Evolutionary conservation across 1,140 invertebrate species (phyloP), one percentile per base, ranked within the genome.

Genomic region (Tribolium castaneum): DNA sequence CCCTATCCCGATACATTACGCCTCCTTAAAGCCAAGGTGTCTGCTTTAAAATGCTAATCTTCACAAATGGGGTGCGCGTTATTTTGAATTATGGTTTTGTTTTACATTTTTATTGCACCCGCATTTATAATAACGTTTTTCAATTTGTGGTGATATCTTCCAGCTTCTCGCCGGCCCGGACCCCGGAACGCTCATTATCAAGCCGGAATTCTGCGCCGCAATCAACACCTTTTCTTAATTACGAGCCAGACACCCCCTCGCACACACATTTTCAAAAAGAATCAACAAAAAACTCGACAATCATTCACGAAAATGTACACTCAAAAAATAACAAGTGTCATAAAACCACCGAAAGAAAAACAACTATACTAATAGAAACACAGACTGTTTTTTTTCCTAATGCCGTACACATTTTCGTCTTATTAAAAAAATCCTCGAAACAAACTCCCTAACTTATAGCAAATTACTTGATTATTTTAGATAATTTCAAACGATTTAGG

Each of bases 31-130:
- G 83, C 82, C 80, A 86, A 86, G 85, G 84, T 86, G 85, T 86
- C 84, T 85, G 84, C 82, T 86, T 85, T 86, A 86, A 85, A 86
- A 86, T 86, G 85, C 85, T 86, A 86, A 86, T 86, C 85, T 83
- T 84, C 84, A 82, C 83, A 86, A 86, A 86, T 86, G 85, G 85
- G 84, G 83, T 84, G 83, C 83, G 84, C 85, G 83, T 86, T 86
- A 85, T 85, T 86, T 84, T 86, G 85, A 86, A 83, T 81, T 86
- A 86, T 84, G 82, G 84, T 84, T 84, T 85, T 86, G 84, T 86
- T 86, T 86, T 86, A 86, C 85, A 86, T 86, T 86, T 86, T 86
- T 86, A 86, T 85, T 86, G 85, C 85, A 81, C 82, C 77, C 81
- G 84, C 83, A 83, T 85, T 85, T 84, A 84, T 85, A 85, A 85